Conservation (phyloP, 2,797 vertebrate species). For the Meda fulgida region DNA sequence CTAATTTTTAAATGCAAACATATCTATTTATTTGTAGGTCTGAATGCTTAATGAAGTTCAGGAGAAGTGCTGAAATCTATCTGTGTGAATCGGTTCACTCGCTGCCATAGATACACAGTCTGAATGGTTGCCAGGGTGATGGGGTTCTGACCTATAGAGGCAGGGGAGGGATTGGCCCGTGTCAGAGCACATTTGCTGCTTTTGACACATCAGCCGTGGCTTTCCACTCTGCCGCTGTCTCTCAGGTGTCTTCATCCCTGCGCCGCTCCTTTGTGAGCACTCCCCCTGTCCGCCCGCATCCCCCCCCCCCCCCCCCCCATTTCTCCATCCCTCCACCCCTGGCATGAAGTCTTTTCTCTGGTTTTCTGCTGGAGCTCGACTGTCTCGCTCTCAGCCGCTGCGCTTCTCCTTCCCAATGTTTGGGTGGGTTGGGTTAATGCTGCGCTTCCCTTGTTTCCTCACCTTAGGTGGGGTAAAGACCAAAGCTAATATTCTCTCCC, state of each 20-base stretch:
- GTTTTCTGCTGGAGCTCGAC: conserved; percentile 25
- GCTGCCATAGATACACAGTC: conserved; percentile 28
- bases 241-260: conserved; percentile 48
- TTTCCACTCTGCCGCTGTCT: conserved; percentile 45
- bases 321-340: conserved; percentile 26
- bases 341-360: conserved; percentile 7
- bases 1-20: background rate
- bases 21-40: background rate
- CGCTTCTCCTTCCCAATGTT: conserved; percentile 1
- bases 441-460: conserved; percentile 42
- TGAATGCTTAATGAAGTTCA: background rate
- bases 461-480: conserved; percentile 37
- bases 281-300: background rate
- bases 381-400: conserved; percentile 11
- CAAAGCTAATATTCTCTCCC: conserved; percentile 33
- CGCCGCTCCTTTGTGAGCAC: conserved; percentile 21
- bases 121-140: conserved; percentile 48
- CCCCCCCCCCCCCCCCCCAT: too few relatives aligned
- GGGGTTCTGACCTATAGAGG: conserved; percentile 46
- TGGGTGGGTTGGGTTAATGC: conserved; percentile 10
- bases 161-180: conserved; percentile 55
- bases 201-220: conserved; percentile 38
- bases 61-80: conserved; percentile 7
- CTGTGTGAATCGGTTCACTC: background rate
- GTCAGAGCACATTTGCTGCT: conserved; percentile 56